Evolutionary conservation across 2,113 vertebrate species (phyloP).

Genomic region (Melanerpes aurifrons): DNA sequence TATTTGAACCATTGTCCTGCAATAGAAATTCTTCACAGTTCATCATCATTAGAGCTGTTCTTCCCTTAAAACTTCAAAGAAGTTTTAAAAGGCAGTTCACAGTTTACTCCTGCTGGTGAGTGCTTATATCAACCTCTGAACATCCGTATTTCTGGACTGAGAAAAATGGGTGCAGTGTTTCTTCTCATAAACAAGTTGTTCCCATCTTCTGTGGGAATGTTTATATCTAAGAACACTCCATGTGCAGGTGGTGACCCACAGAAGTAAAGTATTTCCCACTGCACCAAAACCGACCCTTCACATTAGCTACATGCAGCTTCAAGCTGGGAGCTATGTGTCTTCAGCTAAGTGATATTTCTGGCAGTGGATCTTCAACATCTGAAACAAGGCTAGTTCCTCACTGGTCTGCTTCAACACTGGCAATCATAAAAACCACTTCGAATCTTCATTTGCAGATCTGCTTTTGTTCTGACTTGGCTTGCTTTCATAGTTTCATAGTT

Average conservation of each 20-base stretch:
- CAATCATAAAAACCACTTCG: neutral
- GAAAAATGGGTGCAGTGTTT: slow-evolving; percentile 51
- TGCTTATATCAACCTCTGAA: slow-evolving; percentile 60
- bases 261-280: slow-evolving; percentile 30
- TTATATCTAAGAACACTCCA: neutral
- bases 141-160: slow-evolving; percentile 33
- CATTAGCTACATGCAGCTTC: neutral
- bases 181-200: slow-evolving; percentile 65
- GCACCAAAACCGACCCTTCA: neutral
- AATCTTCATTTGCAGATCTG: neutral
- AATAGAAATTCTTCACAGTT: neutral
- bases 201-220: slow-evolving; percentile 65
- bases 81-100: slow-evolving; percentile 9
- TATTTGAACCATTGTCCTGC: neutral
- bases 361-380: neutral
- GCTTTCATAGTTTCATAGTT: neutral
- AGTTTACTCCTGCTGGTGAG: slow-evolving; percentile 49
- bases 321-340: neutral
- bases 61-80: neutral
- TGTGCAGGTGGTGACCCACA: slow-evolving; percentile 58
- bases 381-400: neutral
- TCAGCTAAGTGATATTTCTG: neutral
- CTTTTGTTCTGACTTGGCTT: neutral
- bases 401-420: neutral
- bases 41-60: neutral